Conservation (phyloP, 2,113 vertebrate species). For the Scalopus aquaticus region DNA sequence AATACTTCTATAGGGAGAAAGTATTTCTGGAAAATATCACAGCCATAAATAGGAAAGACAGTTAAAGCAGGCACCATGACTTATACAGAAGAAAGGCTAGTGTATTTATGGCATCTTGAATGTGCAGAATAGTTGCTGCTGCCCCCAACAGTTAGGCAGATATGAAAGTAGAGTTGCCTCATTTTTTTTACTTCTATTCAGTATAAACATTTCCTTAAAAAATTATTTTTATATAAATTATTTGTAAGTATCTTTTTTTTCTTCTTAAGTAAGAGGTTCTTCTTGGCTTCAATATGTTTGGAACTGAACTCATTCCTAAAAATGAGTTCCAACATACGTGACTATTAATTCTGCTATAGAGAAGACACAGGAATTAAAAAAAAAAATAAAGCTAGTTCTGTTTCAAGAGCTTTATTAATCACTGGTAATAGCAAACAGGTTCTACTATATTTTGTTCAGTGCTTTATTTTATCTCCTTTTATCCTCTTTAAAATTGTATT, state of each 20-base stretch:
- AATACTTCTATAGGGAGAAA: slow-evolving; percentile 10
- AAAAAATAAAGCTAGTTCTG: not conserved
- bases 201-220: slow-evolving; percentile 5
- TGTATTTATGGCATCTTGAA: not conserved
- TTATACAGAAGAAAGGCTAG: not conserved
- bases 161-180: not conserved
- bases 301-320: not conserved
- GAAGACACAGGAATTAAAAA: not conserved
- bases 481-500: not conserved
- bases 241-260: not conserved
- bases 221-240: not conserved
- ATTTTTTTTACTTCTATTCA: not conserved
- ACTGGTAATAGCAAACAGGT: not conserved
- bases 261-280: not conserved
- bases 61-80: not conserved
- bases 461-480: not conserved
- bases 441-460: not conserved
- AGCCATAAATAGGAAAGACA: slow-evolving; percentile 10
- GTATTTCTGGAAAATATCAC: slow-evolving; percentile 13
- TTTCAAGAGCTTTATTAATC: not conserved
- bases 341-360: not conserved
- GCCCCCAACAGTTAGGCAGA: not conserved
- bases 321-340: not conserved
- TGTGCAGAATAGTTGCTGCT: not conserved
- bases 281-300: slow-evolving; percentile 6